Evolutionary conservation across 2,113 vertebrate genomes (phyloP), one percentile per base, ranked within the genome.

Genomic region (Phalacrocorax pelagicus): DNA sequence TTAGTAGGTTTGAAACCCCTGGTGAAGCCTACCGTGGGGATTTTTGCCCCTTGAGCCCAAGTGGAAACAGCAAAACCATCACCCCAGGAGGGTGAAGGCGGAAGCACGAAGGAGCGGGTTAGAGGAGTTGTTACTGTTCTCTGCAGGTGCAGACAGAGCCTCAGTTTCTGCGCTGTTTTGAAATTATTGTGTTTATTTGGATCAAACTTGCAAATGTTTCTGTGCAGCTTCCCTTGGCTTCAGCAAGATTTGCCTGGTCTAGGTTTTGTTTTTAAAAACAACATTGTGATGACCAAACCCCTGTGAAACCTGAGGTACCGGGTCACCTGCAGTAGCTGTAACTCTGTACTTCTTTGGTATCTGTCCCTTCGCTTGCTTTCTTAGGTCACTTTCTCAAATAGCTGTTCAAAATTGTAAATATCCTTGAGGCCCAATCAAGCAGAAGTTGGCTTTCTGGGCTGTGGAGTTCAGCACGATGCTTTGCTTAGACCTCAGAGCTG

Each of bases 321-420:
- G 38, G 2, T 70, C 74, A 4, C 86, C 36, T 7, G 7, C 29
- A 0, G 57, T 10, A 23, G n/a, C 67, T 88, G 83, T 84, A 91
- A 86, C 90, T 55, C 71, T 22, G 79, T 54, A 14, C 66, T 52
- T 1, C 85, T 61, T 34, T 3, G 26, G 26, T 61, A 52, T 14
- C 73, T 69, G 40, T 30, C 72, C 82, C 67, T 23, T 84, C 55
- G 2, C 66, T 81, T 34, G 40, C 65, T 59, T 55, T 19, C 40
- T 20, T 36, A 2, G 57, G 57, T 77, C 52, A 3, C 82, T 94
- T 88, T 92, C 84, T 91, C 81, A 91, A 23, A 9, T 81, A 71
- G 63, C 77, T 93, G 3, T 38, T 97, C 90, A 82, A 63, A 82
- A 80, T 94, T 92, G 92, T 87, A 89, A 95, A 90, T 97, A 38